Conservation (phyloP, 2,888 invertebrate species). For the Stenodera caucasica region DNA sequence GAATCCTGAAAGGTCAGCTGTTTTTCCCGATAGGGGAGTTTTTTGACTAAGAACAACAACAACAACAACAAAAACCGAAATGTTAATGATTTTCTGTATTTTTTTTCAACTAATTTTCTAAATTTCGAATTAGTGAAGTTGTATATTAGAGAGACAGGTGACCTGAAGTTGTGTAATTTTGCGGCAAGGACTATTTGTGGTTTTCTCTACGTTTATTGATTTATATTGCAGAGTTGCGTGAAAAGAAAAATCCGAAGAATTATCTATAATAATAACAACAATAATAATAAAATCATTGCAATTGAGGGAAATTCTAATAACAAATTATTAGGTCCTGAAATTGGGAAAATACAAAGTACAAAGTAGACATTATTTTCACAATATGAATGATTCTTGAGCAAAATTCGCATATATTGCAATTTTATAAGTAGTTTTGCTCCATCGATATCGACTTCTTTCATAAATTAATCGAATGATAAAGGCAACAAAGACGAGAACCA, state of each 20-base stretch:
- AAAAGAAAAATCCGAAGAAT: not conserved
- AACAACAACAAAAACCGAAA: not conserved
- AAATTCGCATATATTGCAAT: not conserved
- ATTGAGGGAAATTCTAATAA: too few species aligned
- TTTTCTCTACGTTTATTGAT: conserved; percentile 4
- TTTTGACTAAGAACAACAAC: too few species aligned
- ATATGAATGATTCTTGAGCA: not conserved
- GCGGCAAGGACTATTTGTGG: not conserved
- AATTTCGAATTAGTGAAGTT: not conserved
- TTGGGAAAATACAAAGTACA: not conserved
- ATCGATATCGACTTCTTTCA: not conserved
- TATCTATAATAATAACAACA: not conserved
- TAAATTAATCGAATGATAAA: not conserved
- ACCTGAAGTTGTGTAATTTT: conserved; percentile 1
- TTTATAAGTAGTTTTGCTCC: not conserved
- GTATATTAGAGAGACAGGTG: conserved; percentile 3
- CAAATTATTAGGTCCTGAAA: not conserved
- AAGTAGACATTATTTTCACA: not conserved
- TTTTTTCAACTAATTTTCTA: too few species aligned
- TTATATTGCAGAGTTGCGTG: conserved; percentile 5
- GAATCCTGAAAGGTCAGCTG: not conserved
- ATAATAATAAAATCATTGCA: not conserved
- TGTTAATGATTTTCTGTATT: too few species aligned
- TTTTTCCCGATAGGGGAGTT: not conserved
- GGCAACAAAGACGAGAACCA: not conserved